A percentile compares a stretch with the other conserved stretches of the same genome.
Conservation (phyloP, 2,797 vertebrate species). For the Gallinago nigripennis region DNA sequence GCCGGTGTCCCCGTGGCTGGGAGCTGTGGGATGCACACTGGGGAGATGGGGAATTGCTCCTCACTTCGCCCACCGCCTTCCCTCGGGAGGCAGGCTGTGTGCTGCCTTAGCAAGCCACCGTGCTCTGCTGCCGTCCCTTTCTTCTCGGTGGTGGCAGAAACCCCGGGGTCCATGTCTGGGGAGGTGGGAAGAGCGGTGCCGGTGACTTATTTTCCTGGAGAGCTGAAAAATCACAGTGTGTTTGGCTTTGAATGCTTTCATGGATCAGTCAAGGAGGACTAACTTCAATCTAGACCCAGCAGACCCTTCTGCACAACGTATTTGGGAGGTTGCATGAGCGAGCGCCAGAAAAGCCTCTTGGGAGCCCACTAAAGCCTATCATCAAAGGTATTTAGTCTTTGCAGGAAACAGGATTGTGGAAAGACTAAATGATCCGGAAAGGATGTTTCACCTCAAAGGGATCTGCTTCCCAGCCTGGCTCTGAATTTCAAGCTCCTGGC, state of each 20-base stretch:
- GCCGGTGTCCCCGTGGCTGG: rapidly evolving
- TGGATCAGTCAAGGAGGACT: neutral
- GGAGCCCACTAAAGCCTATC: neutral
- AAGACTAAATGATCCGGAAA: neutral
- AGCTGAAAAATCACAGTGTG: rapidly evolving
- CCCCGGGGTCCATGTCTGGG: rapidly evolving
- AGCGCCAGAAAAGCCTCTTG: neutral
- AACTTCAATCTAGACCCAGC: neutral
- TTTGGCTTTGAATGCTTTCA: neutral
- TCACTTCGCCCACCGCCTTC: rapidly evolving
- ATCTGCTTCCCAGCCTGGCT: neutral
- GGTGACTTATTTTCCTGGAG: neutral
- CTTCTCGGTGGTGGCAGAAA: rapidly evolving
- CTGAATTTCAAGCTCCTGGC: neutral
- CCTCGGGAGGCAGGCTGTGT: neutral
- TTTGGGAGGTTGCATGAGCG: neutral
- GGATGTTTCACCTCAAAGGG: conserved; percentile 4
- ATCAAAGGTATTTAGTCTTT: conserved; percentile 9
- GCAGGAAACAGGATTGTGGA: neutral
- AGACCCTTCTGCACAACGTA: neutral
- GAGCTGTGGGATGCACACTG: neutral
- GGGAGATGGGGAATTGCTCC: neutral
- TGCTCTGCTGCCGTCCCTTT: neutral
- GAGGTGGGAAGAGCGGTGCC: neutral
- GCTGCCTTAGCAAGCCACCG: rapidly evolving